phyloP scores from a whole-genome alignment of 2,888 invertebrate genomes.

The Cenopis cana region DNA sequence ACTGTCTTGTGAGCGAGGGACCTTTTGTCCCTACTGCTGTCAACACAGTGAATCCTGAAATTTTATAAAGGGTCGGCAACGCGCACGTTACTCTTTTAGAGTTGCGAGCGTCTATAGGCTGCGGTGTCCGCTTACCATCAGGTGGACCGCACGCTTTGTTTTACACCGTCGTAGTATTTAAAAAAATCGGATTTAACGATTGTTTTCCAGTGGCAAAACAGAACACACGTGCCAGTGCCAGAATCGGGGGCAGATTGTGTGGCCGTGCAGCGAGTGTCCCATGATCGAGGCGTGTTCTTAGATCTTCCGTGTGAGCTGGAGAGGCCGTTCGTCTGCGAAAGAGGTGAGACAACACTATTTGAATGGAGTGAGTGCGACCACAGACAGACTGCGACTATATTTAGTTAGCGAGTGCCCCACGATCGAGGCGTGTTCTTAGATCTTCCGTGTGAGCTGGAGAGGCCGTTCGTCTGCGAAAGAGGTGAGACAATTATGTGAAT shows the following conservation, averaged over 20 bases:
- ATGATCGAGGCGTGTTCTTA: constrained; percentile 81
- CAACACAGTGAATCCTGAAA: no score
- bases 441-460: constrained; percentile 75
- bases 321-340: constrained; percentile 79
- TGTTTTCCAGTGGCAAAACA: constrained; percentile 71
- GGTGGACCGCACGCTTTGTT: no score
- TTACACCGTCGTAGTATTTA: no score
- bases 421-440: constrained; percentile 75
- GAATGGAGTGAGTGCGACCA: constrained; percentile 68
- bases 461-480: constrained; percentile 80
- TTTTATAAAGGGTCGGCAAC: no score
- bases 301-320: constrained; percentile 81
- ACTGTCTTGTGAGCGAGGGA: no score
- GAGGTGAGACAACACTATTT: constrained; percentile 58
- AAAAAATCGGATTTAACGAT: background rate
- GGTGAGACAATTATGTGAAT: constrained; percentile 59
- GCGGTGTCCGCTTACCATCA: no score
- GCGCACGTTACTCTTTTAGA: no score
- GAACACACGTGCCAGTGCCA: constrained; percentile 74
- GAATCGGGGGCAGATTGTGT: constrained; percentile 80
- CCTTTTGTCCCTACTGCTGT: no score
- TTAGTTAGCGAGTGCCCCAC: constrained; percentile 78
- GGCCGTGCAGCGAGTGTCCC: constrained; percentile 76
- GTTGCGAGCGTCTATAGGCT: no score
- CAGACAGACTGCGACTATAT: constrained; percentile 80